Percentiles rank a stretch among this genome's conserved stretches.
phyloP scores from a whole-genome alignment of 2,797 vertebrate genomes.

The Synanceia verrucosa region DNA sequence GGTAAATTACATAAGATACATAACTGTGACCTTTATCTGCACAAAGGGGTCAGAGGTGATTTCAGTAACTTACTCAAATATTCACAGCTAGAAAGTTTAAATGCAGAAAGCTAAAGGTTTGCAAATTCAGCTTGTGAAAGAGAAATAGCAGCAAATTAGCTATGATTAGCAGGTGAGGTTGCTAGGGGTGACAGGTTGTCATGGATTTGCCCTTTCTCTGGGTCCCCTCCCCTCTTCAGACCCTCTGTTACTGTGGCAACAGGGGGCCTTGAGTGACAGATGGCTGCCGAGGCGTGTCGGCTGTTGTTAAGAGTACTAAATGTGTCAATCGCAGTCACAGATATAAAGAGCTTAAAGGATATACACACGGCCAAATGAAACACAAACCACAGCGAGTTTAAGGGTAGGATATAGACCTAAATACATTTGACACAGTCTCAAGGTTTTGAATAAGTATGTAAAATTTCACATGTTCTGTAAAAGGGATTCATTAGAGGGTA shows the following conservation, averaged over 20 bases:
- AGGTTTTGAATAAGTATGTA: not conserved
- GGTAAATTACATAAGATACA: not conserved
- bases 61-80: conserved; percentile 18
- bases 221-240: conserved; percentile 24
- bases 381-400: not conserved
- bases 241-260: conserved; percentile 66
- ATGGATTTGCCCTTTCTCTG: conserved; percentile 60
- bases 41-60: conserved; percentile 37
- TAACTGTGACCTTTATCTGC: conserved; percentile 26
- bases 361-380: conserved; percentile 25
- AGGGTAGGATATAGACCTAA: conserved; percentile 6
- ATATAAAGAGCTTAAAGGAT: conserved; percentile 67
- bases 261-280: conserved; percentile 69
- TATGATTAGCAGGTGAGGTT: conserved; percentile 48
- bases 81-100: conserved; percentile 24
- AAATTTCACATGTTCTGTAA: not conserved
- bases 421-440: conserved; percentile 1
- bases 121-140: conserved; percentile 7
- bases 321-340: conserved; percentile 67
- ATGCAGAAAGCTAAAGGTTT: not conserved
- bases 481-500: not conserved
- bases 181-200: conserved; percentile 63
- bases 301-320: conserved; percentile 64
- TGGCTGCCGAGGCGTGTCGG: conserved; percentile 66
- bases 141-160: conserved; percentile 14